Conservation (phyloP, 2,797 vertebrate genomes). For the Gymnothorax javanicus region DNA sequence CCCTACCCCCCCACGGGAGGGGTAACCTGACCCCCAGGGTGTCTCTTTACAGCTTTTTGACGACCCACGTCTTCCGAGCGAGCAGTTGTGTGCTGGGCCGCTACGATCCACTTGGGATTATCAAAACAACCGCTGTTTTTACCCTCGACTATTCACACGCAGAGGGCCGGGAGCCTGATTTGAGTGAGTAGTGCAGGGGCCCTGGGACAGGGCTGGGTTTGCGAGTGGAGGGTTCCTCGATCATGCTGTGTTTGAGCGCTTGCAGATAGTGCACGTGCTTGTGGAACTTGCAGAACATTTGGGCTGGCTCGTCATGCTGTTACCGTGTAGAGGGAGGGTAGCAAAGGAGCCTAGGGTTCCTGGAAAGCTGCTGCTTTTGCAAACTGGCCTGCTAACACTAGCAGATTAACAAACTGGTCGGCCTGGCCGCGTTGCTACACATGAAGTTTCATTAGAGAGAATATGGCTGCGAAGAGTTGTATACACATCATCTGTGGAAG, state of each 20-base stretch:
- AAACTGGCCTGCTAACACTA: too few species aligned
- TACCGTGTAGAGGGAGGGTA: neutral
- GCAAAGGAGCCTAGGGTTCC: too few species aligned
- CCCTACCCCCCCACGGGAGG: slow-evolving; percentile 33
- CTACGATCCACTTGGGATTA: slow-evolving; percentile 48
- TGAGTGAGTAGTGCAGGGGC: neutral
- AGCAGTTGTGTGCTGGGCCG: slow-evolving; percentile 38
- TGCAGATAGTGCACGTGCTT: neutral
- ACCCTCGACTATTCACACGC: neutral
- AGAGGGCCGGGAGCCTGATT: neutral
- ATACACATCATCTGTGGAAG: too few species aligned
- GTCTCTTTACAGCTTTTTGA: slow-evolving; percentile 66
- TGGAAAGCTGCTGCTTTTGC: too few species aligned
- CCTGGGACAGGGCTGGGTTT: too few species aligned
- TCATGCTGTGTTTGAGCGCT: neutral
- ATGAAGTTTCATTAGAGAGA: too few species aligned
- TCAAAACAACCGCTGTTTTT: slow-evolving; percentile 21
- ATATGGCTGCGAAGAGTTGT: too few species aligned
- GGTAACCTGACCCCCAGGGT: slow-evolving; percentile 67
- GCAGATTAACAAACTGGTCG: too few species aligned
- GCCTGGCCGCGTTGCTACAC: too few species aligned
- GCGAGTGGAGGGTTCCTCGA: neutral
- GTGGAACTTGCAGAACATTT: neutral
- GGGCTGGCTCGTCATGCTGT: neutral
- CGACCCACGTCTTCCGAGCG: slow-evolving; percentile 57